A percentile compares a stretch with the other conserved stretches of the same genome.
phyloP scores from a whole-genome alignment of 2,888 invertebrate species.

The Mechanitis messenoides region DNA sequence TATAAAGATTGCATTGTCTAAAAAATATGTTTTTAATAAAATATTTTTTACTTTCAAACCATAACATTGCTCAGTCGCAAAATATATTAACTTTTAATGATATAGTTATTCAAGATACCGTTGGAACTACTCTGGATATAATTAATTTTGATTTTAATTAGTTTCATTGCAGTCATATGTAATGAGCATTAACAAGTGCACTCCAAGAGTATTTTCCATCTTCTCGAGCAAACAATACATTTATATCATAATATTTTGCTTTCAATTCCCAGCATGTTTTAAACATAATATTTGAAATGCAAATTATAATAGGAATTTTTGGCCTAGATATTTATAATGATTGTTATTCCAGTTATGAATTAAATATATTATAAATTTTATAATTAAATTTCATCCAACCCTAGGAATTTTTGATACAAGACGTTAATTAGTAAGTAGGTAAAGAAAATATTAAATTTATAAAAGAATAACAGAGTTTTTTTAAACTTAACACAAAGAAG shows the following conservation, averaged over 20 bases:
- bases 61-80: neutral
- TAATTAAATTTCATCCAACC: too few relatives aligned
- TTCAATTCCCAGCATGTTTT: neutral
- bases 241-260: slow-evolving; percentile 2
- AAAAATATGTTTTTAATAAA: neutral
- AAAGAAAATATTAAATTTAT: too few relatives aligned
- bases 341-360: too few relatives aligned
- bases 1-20: neutral
- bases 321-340: neutral
- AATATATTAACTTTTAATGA: slow-evolving; percentile 7
- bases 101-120: slow-evolving; percentile 6
- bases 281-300: neutral
- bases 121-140: slow-evolving; percentile 9
- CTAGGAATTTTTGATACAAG: too few relatives aligned
- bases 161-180: slow-evolving; percentile 14
- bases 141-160: slow-evolving; percentile 17
- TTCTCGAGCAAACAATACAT: slow-evolving; percentile 4
- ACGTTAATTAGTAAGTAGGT: too few relatives aligned
- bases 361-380: too few relatives aligned
- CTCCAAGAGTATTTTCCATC: slow-evolving; percentile 31
- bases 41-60: neutral
- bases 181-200: slow-evolving; percentile 12
- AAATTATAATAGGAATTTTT: neutral
- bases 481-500: too few relatives aligned
- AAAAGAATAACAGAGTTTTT: too few relatives aligned